A percentile compares a stretch with the other conserved stretches of the same genome.
Conservation (phyloP, 2,797 vertebrate genomes). For the Etheostoma perlongum region DNA sequence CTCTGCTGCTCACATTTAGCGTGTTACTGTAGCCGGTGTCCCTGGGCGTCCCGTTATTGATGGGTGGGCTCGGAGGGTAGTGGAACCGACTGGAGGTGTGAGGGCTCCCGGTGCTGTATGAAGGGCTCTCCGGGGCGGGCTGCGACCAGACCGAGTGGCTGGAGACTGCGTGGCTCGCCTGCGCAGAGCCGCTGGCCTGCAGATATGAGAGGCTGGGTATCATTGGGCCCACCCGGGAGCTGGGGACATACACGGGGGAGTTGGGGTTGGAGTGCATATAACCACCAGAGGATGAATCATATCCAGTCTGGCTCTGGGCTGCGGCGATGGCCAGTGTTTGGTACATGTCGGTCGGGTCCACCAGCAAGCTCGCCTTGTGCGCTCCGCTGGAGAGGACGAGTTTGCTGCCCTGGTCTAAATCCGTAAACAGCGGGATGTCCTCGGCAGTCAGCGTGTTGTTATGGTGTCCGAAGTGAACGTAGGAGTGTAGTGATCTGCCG, state of each 20-base stretch:
- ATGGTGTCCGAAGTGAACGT: conserved; percentile 89
- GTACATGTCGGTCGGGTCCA: conserved; percentile 94
- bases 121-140: conserved; percentile 92
- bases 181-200: conserved; percentile 87
- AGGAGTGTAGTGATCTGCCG: conserved; percentile 88
- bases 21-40: conserved; percentile 88
- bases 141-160: conserved; percentile 94
- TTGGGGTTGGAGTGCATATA: conserved; percentile 96
- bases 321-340: conserved; percentile 94
- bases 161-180: conserved; percentile 89
- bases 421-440: conserved; percentile 94
- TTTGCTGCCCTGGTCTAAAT: conserved; percentile 95
- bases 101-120: conserved; percentile 89
- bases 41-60: conserved; percentile 90
- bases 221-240: conserved; percentile 93
- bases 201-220: conserved; percentile 94
- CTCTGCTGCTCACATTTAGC: conserved; percentile 88
- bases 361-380: conserved; percentile 90
- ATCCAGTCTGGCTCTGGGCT: conserved; percentile 91
- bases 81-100: conserved; percentile 93
- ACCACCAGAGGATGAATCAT: conserved; percentile 89
- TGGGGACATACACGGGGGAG: conserved; percentile 97
- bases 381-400: conserved; percentile 91
- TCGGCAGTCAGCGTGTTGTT: conserved; percentile 88
- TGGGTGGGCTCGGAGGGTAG: conserved; percentile 93